A percentile compares a stretch with the other conserved stretches of the same genome.
Conservation (phyloP, 2,797 vertebrate genomes). For the Corythornis leucogaster region DNA sequence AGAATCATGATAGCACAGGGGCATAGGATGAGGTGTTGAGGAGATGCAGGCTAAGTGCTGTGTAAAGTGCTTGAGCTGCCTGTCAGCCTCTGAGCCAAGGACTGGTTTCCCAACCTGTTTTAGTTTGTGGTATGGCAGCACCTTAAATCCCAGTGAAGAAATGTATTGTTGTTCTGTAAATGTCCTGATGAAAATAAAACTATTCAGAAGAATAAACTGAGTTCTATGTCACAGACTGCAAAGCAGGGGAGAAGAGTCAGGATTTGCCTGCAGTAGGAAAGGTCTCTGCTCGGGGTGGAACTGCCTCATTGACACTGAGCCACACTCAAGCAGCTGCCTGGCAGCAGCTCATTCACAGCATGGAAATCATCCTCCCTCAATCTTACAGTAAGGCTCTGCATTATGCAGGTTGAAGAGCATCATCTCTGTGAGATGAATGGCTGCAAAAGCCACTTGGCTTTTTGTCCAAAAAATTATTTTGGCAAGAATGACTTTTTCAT, state of each 20-base stretch:
- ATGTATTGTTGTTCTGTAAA: neutral
- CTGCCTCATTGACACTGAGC: neutral
- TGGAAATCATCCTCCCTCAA: neutral
- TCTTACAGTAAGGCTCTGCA: neutral
- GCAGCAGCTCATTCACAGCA: neutral
- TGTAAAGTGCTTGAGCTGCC: neutral
- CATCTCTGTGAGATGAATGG: neutral
- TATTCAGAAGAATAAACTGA: neutral
- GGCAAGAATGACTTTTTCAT: neutral
- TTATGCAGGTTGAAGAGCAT: neutral
- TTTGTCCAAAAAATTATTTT: neutral
- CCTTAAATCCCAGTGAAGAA: neutral
- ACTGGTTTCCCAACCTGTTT: neutral
- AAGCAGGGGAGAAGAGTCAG: neutral
- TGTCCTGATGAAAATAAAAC: neutral
- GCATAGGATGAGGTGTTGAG: neutral
- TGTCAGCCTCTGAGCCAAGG: neutral
- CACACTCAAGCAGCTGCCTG: neutral
- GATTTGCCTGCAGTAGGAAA: neutral
- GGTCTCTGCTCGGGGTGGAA: neutral
- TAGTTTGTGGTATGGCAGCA: neutral
- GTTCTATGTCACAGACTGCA: neutral
- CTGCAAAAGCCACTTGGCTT: neutral
- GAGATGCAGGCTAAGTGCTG: neutral
- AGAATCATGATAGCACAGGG: neutral